Percentiles rank a stretch among this genome's conserved stretches.
phyloP scores from a whole-genome alignment of 1,140 invertebrate genomes.

The Tetramorium alpestre region DNA sequence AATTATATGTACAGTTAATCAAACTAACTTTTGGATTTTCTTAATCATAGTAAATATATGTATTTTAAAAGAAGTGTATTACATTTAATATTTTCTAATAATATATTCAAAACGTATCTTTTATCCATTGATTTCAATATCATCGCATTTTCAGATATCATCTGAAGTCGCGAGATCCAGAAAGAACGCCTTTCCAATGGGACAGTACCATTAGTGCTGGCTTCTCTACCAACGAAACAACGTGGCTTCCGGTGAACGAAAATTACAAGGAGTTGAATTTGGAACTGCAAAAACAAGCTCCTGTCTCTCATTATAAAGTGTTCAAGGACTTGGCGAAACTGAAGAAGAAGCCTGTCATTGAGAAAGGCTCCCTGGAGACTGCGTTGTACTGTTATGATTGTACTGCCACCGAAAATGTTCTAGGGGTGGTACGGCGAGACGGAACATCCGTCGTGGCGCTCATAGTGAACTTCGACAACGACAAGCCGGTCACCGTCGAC shows the following conservation, averaged over 20 bases:
- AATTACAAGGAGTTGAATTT: slow-evolving; percentile 87
- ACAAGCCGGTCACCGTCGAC: slow-evolving; percentile 53
- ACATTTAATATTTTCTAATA: not conserved
- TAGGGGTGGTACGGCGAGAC: slow-evolving; percentile 74
- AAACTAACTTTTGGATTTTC: not conserved
- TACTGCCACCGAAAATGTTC: slow-evolving; percentile 77
- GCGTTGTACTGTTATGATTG: slow-evolving; percentile 54
- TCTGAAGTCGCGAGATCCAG: slow-evolving; percentile 85
- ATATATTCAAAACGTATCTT: not conserved
- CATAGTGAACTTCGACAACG: slow-evolving; percentile 72
- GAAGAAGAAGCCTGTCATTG: slow-evolving; percentile 81
- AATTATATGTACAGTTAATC: not conserved
- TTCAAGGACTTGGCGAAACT: slow-evolving; percentile 85
- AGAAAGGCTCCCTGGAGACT: slow-evolving; percentile 79
- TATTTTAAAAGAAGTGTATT: not conserved
- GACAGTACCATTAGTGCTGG: slow-evolving; percentile 85
- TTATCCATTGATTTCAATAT: not conserved
- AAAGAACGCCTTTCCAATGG: slow-evolving; percentile 89
- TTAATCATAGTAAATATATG: not conserved
- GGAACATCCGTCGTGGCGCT: slow-evolving; percentile 44
- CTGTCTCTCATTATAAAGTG: slow-evolving; percentile 85
- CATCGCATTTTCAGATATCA: slow-evolving; percentile 77
- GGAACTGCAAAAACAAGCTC: slow-evolving; percentile 77
- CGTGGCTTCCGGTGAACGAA: slow-evolving; percentile 87
- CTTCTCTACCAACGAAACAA: slow-evolving; percentile 84